Percentiles rank a stretch among this genome's conserved stretches.
Conservation (phyloP, 2,113 vertebrate species). For the Melierax canorus region DNA sequence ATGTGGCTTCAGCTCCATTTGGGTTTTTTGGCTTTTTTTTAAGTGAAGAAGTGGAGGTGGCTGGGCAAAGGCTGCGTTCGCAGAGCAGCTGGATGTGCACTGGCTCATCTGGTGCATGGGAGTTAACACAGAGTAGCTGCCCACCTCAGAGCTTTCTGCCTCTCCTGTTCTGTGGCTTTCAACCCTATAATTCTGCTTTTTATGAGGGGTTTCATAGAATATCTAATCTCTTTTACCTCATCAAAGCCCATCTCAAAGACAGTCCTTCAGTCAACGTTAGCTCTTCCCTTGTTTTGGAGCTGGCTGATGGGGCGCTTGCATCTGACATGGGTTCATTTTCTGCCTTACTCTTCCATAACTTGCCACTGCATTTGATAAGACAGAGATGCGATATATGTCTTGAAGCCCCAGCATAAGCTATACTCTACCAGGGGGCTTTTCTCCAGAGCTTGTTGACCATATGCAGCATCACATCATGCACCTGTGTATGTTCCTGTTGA, state of each 20-base stretch:
- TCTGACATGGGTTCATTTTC: neutral
- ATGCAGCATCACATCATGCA: neutral
- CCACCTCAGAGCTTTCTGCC: neutral
- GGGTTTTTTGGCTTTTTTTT: neutral
- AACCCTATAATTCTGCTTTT: neutral
- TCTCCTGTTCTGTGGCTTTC: neutral
- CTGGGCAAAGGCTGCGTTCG: neutral
- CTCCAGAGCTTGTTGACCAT: neutral
- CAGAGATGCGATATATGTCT: neutral
- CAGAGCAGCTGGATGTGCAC: neutral
- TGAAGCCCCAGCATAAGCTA: neutral
- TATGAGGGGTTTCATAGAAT: neutral
- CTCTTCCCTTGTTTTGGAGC: neutral
- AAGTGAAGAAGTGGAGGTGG: neutral
- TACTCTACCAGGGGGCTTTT: neutral
- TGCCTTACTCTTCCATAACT: neutral
- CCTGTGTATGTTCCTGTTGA: rapidly evolving
- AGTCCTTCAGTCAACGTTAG: neutral
- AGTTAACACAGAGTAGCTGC: neutral
- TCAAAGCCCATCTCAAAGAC: neutral
- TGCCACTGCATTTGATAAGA: neutral
- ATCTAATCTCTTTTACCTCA: neutral
- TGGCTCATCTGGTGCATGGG: neutral
- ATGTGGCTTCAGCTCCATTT: neutral
- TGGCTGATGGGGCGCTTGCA: neutral